phyloP scores from a whole-genome alignment of 2,888 invertebrate genomes.

The Plagodis pulveraria region DNA sequence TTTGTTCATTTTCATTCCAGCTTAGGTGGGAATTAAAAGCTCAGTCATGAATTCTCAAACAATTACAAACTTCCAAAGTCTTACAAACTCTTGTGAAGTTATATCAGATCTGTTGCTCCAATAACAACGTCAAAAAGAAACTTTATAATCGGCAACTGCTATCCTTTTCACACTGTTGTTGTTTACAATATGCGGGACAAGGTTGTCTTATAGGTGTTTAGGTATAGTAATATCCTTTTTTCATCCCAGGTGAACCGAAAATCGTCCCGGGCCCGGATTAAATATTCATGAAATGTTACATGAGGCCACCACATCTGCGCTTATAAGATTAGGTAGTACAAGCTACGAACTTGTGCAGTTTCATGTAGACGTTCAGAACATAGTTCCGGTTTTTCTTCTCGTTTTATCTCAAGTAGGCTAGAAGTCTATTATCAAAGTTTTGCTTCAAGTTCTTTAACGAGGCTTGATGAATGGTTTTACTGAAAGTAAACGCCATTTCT shows the following conservation, averaged over 20 bases:
- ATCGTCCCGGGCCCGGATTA: constrained; percentile 58
- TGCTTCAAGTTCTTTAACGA: too few species aligned
- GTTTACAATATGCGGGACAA: constrained; percentile 6
- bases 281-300: constrained; percentile 68
- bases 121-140: constrained; percentile 1
- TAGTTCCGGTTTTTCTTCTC: too few species aligned
- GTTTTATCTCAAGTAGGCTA: too few species aligned
- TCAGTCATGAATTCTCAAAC: constrained; percentile 6
- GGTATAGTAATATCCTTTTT: constrained; percentile 28
- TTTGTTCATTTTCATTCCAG: not conserved
- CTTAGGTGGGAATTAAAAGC: not conserved
- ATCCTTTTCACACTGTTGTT: constrained; percentile 7
- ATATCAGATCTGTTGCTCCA: constrained; percentile 1
- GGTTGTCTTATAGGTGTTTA: constrained; percentile 4
- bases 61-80: constrained; percentile 10
- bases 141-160: not conserved
- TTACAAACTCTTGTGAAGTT: not conserved
- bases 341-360: constrained; percentile 8
- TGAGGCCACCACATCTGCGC: constrained; percentile 26
- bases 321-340: constrained; percentile 13
- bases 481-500: too few species aligned
- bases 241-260: constrained; percentile 48
- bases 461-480: too few species aligned
- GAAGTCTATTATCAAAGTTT: too few species aligned
- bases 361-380: too few species aligned